A percentile compares a stretch with the other conserved stretches of the same genome.
Evolutionary conservation across 64 coral and sea anemone genomes (phyloP).

Genomic region (Cladopsammia gracilis): DNA sequence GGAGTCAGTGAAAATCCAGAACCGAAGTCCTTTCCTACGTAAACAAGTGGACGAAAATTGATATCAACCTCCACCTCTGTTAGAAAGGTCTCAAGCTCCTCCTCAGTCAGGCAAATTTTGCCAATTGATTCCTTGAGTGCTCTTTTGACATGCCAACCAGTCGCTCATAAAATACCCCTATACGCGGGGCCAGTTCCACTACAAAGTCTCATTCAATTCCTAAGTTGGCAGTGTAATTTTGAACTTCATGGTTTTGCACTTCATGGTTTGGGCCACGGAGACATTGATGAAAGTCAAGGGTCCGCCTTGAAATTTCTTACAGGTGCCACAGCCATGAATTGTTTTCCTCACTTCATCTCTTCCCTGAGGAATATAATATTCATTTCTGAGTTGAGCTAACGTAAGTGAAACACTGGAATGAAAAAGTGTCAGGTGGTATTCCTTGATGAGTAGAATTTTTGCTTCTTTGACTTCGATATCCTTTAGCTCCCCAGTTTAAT

Average conservation of each 20-base stretch:
- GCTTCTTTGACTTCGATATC: too few relatives aligned
- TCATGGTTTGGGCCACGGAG: slow-evolving; percentile 25
- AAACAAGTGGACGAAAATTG: background rate
- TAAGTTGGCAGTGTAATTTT: slow-evolving; percentile 40
- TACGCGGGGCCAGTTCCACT: background rate
- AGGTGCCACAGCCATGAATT: slow-evolving; percentile 25
- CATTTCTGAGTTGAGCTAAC: too few relatives aligned
- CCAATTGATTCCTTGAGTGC: background rate
- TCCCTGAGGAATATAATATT: too few relatives aligned
- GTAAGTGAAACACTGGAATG: too few relatives aligned
- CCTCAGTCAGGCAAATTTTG: background rate
- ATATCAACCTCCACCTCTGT: background rate
- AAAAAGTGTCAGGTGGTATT: too few relatives aligned
- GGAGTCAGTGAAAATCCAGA: slow-evolving; percentile 43
- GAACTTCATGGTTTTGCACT: slow-evolving; percentile 22
- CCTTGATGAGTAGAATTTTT: too few relatives aligned
- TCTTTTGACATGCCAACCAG: background rate
- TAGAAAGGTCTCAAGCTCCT: background rate
- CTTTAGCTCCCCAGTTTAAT: too few relatives aligned
- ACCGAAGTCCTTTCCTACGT: slow-evolving; percentile 23
- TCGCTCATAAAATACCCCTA: slow-evolving; percentile 25
- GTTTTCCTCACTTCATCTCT: background rate
- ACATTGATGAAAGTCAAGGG: slow-evolving; percentile 21
- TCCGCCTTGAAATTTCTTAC: slow-evolving; percentile 22
- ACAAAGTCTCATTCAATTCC: slow-evolving; percentile 36